phyloP scores from a whole-genome alignment of 2,113 vertebrate species.

The Cathartes aura region DNA sequence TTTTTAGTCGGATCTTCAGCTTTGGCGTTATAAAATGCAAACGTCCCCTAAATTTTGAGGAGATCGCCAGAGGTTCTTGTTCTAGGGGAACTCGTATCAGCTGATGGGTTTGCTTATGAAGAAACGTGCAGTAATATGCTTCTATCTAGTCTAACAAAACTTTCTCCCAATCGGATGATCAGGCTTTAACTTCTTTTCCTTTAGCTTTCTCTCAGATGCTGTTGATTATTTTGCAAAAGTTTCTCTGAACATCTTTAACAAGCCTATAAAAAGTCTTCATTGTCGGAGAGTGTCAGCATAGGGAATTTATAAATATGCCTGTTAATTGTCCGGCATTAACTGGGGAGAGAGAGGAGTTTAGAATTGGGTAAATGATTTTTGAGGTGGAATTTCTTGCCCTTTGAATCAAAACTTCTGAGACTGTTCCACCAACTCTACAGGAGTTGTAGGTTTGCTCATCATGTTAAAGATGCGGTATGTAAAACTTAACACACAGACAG shows the following conservation, averaged over 20 bases:
- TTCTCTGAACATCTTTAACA: constrained; percentile 30
- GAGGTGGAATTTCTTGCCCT: constrained; percentile 44
- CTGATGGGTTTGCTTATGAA: constrained; percentile 28
- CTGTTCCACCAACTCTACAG: constrained; percentile 34
- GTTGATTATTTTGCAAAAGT: constrained; percentile 70
- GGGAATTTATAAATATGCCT: constrained; percentile 17
- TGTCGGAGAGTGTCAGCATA: constrained; percentile 24
- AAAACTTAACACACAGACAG: constrained; percentile 13
- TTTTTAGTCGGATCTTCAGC: constrained; percentile 33
- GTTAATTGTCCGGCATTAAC: constrained; percentile 20
- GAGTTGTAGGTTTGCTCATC: constrained; percentile 57
- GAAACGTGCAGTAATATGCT: not conserved
- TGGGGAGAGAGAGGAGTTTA: constrained; percentile 27
- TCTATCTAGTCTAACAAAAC: constrained; percentile 60
- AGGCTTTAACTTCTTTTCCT: constrained; percentile 71
- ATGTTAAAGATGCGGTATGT: constrained; percentile 36
- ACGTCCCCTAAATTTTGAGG: constrained; percentile 26
- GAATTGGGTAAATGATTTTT: constrained; percentile 23
- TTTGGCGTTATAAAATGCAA: constrained; percentile 33
- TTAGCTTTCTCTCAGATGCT: constrained; percentile 59
- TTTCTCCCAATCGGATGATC: constrained; percentile 60
- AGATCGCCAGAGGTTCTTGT: constrained; percentile 47
- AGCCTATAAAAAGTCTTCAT: constrained; percentile 1
- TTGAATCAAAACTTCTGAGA: constrained; percentile 65
- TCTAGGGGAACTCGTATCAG: constrained; percentile 40